Percentiles rank a stretch among this genome's conserved stretches.
Conservation (phyloP, 2,113 vertebrate genomes). For the Ranitomeya imitator region DNA sequence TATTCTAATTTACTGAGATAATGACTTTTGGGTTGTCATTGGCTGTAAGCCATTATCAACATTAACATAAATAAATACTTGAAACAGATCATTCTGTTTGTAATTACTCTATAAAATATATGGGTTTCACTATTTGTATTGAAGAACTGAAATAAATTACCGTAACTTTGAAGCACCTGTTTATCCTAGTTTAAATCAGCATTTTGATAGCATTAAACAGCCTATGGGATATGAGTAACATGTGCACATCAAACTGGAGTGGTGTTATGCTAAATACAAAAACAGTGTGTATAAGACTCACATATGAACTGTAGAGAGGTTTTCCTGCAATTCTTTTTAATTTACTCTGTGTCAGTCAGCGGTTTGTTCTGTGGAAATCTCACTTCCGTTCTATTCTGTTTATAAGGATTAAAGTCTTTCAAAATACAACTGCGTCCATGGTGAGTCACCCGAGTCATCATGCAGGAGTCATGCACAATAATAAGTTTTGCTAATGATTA, state of each 20-base stretch:
- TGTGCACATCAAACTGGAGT: not conserved
- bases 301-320: not conserved
- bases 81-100: no score
- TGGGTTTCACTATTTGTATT: no score
- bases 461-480: not conserved
- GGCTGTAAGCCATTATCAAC: no score
- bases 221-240: not conserved
- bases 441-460: not conserved
- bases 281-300: not conserved
- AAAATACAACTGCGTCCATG: not conserved
- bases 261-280: not conserved
- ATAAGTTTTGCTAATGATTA: not conserved
- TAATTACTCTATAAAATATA: no score
- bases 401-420: constrained; percentile 14
- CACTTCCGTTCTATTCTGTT: not conserved
- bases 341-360: not conserved
- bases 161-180: not conserved
- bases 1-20: no score
- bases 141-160: no score
- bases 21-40: no score
- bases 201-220: not conserved
- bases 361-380: not conserved
- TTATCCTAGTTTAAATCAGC: not conserved
- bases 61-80: no score
- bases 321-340: not conserved